Base-by-base conservation (phyloP, 2,888 invertebrate species). In the Adineta ricciae region DNA sequence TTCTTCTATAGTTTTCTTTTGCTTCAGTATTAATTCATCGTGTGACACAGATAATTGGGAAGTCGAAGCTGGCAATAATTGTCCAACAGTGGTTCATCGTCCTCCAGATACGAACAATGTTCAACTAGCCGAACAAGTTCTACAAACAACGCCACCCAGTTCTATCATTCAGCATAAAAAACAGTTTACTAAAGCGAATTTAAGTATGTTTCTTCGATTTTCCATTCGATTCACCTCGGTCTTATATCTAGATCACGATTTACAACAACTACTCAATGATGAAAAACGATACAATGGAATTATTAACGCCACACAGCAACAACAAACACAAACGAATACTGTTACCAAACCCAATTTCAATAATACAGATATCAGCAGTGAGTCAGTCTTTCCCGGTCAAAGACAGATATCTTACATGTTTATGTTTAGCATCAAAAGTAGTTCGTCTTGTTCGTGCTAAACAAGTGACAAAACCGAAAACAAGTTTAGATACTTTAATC, bases 361-460 rank as follows among this genome's bases (percentile, higher is more conserved):
- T n/a, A 78, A 78, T 78, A n/a, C 41, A 24, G 78, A 78, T 41
- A 24, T 78, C 7, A 78, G 14, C 11, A 5, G 78, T 78, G 41
- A 78, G 24, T 27, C 27, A 9, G 32, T 24, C n/a, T 41, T 21
- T 78, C n/a, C n/a, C n/a, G n/a, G n/a, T 78, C 1, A 38, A 64
- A 27, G 24, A 8, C 7, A 64, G n/a, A n/a, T n/a, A n/a, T n/a
- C n/a, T n/a, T n/a, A n/a, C n/a, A n/a, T n/a, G n/a, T n/a, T 64
- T 64, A 38, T 21, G 8, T 21, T 78, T 78, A 78, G 78, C 41
- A 11, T 78, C 78, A n/a, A 78, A 78, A 78, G 78, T 78, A 19
- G 16, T 78, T 78, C 78, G 78, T 41, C n/a, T 78, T 24, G 78
- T 78, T 78, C 78, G 78, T 78, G 78, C 78, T 78, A 78, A 78